Base-by-base conservation (phyloP, 2,797 vertebrate species). In the Poeciliopsis infans region DNA sequence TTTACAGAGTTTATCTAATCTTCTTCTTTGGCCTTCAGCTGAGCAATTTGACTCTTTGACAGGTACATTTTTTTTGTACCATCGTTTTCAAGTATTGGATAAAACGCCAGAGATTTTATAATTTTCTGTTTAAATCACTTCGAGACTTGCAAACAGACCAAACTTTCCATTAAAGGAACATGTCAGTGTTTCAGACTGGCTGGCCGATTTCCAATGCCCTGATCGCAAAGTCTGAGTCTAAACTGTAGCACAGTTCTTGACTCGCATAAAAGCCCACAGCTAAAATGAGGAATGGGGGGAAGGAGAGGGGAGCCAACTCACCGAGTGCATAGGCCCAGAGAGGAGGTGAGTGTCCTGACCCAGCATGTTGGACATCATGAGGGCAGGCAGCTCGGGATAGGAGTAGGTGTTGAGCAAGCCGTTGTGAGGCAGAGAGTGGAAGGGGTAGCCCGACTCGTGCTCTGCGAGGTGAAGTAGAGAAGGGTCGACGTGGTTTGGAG, bases 331-430 rank as follows among this genome's bases (percentile, higher is more conserved):
- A 83, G 98, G 98, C 87, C 97, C 96, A 49, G 98, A 97, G 55
- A 99, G 97, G 80, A 99, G 97, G 91, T 99, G 98, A 82, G 97
- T 95, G 25, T 99, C 98, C 95, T 99, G 98, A 79, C 97, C 96
- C 90, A 99, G 86, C 98, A 99, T 99, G 94, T 99, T 99, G 95
- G 98, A 98, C 92, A 99, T 98, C 98, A 99, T 99, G 93, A 99
- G 97, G 88, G 98, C 97, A 0, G 98, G 98, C 93, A 99, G 97
- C 94, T 99, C 98, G 46, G 98, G 97, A 95, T 99, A 99, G 77
- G 97, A 96, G 86, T 99, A 99, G 0, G 97, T 96, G 86, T 98
- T 99, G 91, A 99, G 96, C 94, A 99, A 96, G 86, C 98, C 97
- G 82, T 98, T 99, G 74, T 98, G 97, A 25, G 97, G 95, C 83